These are phyloP conservation scores for Muscicapa adusta DNA, from an alignment of 2,113 vertebrate species.

Conservation along the genomic window DNA sequence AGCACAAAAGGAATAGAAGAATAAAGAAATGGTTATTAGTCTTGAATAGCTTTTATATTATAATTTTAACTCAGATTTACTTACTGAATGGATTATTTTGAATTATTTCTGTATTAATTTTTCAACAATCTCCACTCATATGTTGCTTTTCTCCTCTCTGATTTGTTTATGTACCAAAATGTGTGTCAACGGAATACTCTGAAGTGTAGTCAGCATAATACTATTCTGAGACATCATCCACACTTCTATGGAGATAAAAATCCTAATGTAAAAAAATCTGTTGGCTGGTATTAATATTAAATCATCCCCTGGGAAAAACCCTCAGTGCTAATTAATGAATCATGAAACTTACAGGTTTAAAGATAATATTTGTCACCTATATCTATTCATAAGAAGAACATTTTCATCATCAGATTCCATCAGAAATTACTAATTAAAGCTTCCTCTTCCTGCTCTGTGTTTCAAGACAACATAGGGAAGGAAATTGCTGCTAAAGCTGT, in stretches of 20 bases:
- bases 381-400: slow-evolving; percentile 55
- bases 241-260: neutral
- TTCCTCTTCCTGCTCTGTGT: slow-evolving; percentile 7
- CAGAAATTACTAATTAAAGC: slow-evolving; percentile 70
- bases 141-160: neutral
- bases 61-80: neutral
- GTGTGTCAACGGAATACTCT: neutral
- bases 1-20: neutral
- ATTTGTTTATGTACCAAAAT: neutral
- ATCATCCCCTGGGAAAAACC: slow-evolving; percentile 35
- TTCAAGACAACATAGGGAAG: slow-evolving; percentile 36
- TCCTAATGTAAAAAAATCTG: neutral
- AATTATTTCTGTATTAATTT: neutral
- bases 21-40: neutral
- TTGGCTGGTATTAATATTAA: slow-evolving; percentile 34
- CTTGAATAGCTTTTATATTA: neutral
- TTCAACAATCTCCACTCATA: neutral
- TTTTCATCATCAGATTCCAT: slow-evolving; percentile 66
- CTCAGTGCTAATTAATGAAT: slow-evolving; percentile 67
- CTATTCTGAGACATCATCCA: neutral
- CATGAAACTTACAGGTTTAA: slow-evolving; percentile 64
- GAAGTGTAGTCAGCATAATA: neutral
- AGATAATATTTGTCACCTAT: slow-evolving; percentile 69
- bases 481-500: slow-evolving; percentile 33
- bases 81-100: neutral